These are phyloP conservation scores for Spatulosminthurus flaviceps DNA, from an alignment of 2,888 invertebrate genomes.

Conservation along the genomic window DNA sequence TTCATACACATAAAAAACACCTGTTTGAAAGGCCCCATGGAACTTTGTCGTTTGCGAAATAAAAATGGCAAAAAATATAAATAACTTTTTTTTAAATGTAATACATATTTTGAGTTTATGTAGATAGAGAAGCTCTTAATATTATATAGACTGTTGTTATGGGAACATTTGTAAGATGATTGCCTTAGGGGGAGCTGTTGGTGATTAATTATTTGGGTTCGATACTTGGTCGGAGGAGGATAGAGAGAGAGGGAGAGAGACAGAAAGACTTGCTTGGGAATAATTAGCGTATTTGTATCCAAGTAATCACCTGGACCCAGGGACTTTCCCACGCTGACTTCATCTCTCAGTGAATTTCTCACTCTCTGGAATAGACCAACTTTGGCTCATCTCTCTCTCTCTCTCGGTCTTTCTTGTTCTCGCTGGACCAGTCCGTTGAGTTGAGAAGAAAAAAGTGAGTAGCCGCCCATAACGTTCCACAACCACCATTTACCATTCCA, in stretches of 20 bases:
- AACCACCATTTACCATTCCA: no score
- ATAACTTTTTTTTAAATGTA: no score
- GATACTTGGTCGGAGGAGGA: neutral
- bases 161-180: no score
- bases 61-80: no score
- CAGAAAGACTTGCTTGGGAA: neutral
- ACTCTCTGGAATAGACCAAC: neutral
- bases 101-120: no score
- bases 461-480: conserved; percentile 24
- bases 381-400: neutral
- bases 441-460: neutral
- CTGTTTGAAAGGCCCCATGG: no score
- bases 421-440: neutral
- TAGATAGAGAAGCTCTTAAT: no score
- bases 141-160: no score
- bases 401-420: neutral
- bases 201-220: conserved; percentile 25
- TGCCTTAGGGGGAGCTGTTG: neutral
- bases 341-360: conserved; percentile 3
- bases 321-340: conserved; percentile 13
- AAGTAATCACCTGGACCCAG: neutral
- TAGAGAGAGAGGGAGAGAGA: neutral
- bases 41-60: no score
- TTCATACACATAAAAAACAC: no score
- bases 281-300: conserved; percentile 25